Conservation (phyloP, 2,888 invertebrate genomes). For the Ennomos quercinarius region DNA sequence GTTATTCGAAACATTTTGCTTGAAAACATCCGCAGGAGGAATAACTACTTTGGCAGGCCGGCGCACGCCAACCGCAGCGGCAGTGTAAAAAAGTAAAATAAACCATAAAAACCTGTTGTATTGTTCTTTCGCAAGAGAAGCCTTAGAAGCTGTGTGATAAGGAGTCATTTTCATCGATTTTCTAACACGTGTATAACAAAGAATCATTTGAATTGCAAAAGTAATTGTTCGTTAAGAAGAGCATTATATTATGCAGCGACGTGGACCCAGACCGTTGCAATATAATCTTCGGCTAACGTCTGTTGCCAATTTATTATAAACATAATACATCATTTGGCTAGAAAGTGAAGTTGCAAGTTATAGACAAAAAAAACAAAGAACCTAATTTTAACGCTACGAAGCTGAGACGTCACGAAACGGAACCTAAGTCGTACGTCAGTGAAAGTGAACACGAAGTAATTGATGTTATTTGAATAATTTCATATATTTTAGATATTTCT, state of each 20-base stretch:
- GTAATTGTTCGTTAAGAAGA: slow-evolving; percentile 49
- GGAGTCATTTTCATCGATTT: slow-evolving; percentile 67
- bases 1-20: slow-evolving; percentile 43
- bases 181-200: slow-evolving; percentile 63
- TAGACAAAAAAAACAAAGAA: slow-evolving; percentile 52
- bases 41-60: slow-evolving; percentile 53
- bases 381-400: slow-evolving; percentile 60
- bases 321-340: slow-evolving; percentile 59
- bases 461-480: slow-evolving; percentile 64
- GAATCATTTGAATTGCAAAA: slow-evolving; percentile 54
- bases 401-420: slow-evolving; percentile 67
- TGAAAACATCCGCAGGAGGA: slow-evolving; percentile 64
- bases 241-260: slow-evolving; percentile 36
- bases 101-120: slow-evolving; percentile 78
- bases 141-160: slow-evolving; percentile 68
- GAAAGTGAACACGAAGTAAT: slow-evolving; percentile 75
- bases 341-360: slow-evolving; percentile 64
- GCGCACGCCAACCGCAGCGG: slow-evolving; percentile 44
- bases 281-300: slow-evolving; percentile 29
- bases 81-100: slow-evolving; percentile 72
- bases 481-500: slow-evolving; percentile 38
- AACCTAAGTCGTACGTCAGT: slow-evolving; percentile 72
- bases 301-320: slow-evolving; percentile 46
- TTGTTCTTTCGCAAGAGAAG: slow-evolving; percentile 76
- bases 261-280: slow-evolving; percentile 35